Percentiles rank a stretch among this genome's conserved stretches.
Evolutionary conservation across 2,113 vertebrate species (phyloP).

Genomic region (Oxyruncus cristatus): DNA sequence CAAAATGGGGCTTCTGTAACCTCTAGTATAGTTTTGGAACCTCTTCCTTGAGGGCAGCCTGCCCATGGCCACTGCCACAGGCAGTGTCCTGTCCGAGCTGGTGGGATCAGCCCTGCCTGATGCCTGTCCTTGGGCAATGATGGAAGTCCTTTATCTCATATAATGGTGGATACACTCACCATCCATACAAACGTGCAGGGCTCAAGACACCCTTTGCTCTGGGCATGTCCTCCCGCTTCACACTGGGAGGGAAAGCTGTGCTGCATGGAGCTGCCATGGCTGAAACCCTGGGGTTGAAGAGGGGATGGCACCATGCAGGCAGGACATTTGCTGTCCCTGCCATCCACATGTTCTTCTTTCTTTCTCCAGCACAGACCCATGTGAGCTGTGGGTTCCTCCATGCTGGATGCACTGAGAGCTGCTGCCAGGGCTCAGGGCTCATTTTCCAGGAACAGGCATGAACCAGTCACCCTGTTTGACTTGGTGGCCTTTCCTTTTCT

Average conservation of each 20-base stretch:
- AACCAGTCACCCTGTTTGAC: not conserved
- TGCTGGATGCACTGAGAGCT: not conserved
- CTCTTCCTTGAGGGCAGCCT: not conserved
- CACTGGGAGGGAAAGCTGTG: not conserved
- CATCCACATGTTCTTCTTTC: not conserved
- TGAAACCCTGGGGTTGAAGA: not conserved
- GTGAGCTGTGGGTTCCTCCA: not conserved
- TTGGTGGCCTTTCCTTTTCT: not conserved
- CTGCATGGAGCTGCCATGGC: rapidly evolving
- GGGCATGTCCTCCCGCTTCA: not conserved
- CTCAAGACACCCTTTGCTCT: not conserved
- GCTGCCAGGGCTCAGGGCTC: not conserved
- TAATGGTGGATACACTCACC: not conserved
- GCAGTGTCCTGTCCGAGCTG: not conserved
- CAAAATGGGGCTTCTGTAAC: not conserved
- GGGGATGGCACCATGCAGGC: rapidly evolving
- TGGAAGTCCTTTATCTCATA: not conserved
- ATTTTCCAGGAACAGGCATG: not conserved
- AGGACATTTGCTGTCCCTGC: not conserved
- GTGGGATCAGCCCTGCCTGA: not conserved
- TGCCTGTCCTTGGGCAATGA: not conserved
- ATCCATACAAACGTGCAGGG: not conserved
- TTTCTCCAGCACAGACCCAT: not conserved
- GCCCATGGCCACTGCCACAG: not conserved
- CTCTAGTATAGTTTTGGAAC: not conserved